Base-by-base conservation (phyloP, 2,888 invertebrate genomes). In the Lithophane semibrunnea region DNA sequence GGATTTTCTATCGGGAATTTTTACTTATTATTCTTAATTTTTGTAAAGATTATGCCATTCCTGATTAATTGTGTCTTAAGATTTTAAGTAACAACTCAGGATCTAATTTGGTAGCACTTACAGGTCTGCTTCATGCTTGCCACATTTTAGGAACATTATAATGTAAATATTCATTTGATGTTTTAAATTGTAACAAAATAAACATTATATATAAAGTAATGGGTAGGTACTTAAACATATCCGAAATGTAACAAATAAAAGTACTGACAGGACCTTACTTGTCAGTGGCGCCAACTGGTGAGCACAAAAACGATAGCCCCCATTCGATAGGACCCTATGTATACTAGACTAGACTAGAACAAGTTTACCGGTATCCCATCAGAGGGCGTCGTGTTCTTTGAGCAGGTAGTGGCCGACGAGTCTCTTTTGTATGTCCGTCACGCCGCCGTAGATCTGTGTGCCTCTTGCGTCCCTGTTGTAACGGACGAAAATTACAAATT, bases 361-460 rank as follows among this genome's bases (percentile, higher is more conserved):
- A 74, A 73, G 71, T 78, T 73, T 84, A 82, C 82, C 49, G 56
- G 49, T 24, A 8, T 44, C 8, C 1, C 79, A 58, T 95, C 92
- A 96, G 44, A 96, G 92, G 1, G 96, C 96, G 88, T 96, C 94
- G 93, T 97, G 96, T 88, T 98, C 98, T 91, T 97, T 98, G 49
- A 98, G 94, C 66, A 98, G 88, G 88, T 94, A 97, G 84, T 97
- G 97, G 8, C 98, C 98, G 84, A 98, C 97, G 1, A 98, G 97
- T 18, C 98, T 94, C 89, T 97, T 97, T 93, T 98, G 98, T 78
- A 98, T 97, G 94, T 98, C 98, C 21, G 98, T 98, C 18, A 98
- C 98, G 3, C 98, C 98, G 84, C 98, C 98, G 92, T 98, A 98
- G 88, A 98, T 98, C 93, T 98, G 98, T 0, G 98, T 98, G 72